Conservation (phyloP, 2,888 invertebrate genomes). For the Arctia plantaginis region DNA sequence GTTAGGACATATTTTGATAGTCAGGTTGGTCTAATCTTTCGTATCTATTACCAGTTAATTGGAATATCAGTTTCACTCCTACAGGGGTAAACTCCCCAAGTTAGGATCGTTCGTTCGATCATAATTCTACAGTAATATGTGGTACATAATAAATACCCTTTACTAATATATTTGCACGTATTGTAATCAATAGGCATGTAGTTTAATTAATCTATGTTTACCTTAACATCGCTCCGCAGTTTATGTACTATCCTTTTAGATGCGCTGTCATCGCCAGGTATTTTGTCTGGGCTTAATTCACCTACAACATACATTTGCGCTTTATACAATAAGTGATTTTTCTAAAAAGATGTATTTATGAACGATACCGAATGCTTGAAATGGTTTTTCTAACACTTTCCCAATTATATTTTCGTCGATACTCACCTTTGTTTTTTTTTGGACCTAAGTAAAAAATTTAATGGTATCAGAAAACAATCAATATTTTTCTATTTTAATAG, state of each 20-base stretch:
- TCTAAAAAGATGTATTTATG: neutral
- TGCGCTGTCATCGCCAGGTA: slow-evolving; percentile 87
- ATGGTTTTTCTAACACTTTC: slow-evolving; percentile 11
- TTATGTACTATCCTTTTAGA: slow-evolving; percentile 93
- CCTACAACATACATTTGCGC: slow-evolving; percentile 59
- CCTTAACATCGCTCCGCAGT: slow-evolving; percentile 93
- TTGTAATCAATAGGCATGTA: neutral
- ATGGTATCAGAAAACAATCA: slow-evolving; percentile 22
- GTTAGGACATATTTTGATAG: no score
- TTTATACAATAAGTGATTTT: neutral
- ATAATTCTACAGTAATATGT: no score
- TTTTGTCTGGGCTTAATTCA: slow-evolving; percentile 77
- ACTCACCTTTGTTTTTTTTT: slow-evolving; percentile 66
- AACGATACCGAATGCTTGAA: slow-evolving; percentile 14
- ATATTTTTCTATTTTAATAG: slow-evolving; percentile 6
- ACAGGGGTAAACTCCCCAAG: no score
- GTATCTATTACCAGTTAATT: no score
- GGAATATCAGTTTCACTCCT: no score
- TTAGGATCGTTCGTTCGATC: no score
- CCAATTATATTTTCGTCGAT: slow-evolving; percentile 19
- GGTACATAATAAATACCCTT: no score
- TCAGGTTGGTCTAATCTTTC: no score
- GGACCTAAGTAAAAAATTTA: slow-evolving; percentile 32
- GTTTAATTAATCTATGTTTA: slow-evolving; percentile 52
- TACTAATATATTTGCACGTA: neutral